A percentile compares a stretch with the other conserved stretches of the same genome.
Conservation (phyloP, 30 jellyfish, hydroid and myxozoan genomes). For the Mastigias papua region DNA sequence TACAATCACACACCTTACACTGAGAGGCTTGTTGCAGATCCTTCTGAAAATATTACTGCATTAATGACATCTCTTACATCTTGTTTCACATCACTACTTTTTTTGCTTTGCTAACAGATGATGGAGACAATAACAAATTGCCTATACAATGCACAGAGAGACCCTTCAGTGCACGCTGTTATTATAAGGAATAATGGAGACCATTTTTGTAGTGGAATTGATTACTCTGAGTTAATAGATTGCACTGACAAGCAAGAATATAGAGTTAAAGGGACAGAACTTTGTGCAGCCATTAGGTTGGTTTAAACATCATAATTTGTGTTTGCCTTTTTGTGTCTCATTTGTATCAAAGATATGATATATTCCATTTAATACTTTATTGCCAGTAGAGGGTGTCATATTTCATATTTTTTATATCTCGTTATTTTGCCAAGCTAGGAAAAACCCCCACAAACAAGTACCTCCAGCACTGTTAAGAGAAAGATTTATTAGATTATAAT, state of each 20-base stretch:
- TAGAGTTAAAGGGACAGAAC: constrained; percentile 63
- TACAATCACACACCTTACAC: no score
- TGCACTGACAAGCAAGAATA: constrained; percentile 76
- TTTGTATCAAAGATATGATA: not conserved
- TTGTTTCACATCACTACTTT: not conserved
- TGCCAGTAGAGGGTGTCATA: no score
- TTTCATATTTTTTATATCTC: no score
- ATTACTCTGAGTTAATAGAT: constrained; percentile 84
- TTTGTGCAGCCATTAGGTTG: constrained; percentile 72
- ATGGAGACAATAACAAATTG: constrained; percentile 70
- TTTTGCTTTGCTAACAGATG: constrained; percentile 66
- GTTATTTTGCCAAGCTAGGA: no score
- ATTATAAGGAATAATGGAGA: constrained; percentile 81
- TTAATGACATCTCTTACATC: not conserved
- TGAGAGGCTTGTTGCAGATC: no score
- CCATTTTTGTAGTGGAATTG: constrained; percentile 94
- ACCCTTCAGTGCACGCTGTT: constrained; percentile 70
- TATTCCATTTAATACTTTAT: not conserved
- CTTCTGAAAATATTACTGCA: no score
- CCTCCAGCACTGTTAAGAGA: no score
- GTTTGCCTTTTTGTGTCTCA: not conserved
- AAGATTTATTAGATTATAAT: no score
- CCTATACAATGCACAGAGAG: constrained; percentile 68
- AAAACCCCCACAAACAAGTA: no score
- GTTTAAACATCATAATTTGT: not conserved